Base-by-base conservation (phyloP, 1,140 invertebrate species). In the Drosophila murphyi region DNA sequence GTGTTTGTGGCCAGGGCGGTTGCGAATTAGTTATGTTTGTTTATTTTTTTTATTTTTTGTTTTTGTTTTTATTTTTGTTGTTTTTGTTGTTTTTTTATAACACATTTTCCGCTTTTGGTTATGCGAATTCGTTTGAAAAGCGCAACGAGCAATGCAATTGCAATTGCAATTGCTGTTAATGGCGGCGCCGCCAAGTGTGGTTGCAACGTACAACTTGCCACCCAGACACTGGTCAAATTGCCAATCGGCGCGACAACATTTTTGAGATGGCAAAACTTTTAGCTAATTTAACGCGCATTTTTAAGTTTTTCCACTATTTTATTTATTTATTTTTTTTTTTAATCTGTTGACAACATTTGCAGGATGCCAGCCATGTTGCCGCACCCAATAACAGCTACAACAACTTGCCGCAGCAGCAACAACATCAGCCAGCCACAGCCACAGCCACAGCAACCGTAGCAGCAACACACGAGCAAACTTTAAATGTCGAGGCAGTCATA, bases 401-500 rank as follows among this genome's bases (percentile, higher is more conserved):
- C 52, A 72, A 73, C 69, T 56, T 68, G 75, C 69, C 60, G 48
- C 31, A 51, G 29, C 73, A 70, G 8, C 72, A 61, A 28, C 45
- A 62, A n/a, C 45, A 76, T 34, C 60, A 50, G 5, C 70, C 59
- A 63, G 77, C 72, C 57, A 43, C 35, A 29, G 54, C 74, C 20
- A 65, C 74, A 50, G 29, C 76, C 34, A 2, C 64, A 45, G 7
- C 64, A 60, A 3, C 73, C 60, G 0, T 63, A 28, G 0, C 62
- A 55, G 5, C 62, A 48, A 4, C 77, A 60, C 67, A 76, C 39
- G 71, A 82, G 63, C 65, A 67, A 51, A 67, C 72, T 37, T 56
- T 89, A 77, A 92, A 92, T 88, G 85, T 95, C 82, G 95, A 96
- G 93, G 95, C 94, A 79, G 94, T 95, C 71, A 94, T 94, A 60